These are phyloP conservation scores for Euzophera pinguis DNA, from an alignment of 2,888 invertebrate species.

Conservation along the genomic window DNA sequence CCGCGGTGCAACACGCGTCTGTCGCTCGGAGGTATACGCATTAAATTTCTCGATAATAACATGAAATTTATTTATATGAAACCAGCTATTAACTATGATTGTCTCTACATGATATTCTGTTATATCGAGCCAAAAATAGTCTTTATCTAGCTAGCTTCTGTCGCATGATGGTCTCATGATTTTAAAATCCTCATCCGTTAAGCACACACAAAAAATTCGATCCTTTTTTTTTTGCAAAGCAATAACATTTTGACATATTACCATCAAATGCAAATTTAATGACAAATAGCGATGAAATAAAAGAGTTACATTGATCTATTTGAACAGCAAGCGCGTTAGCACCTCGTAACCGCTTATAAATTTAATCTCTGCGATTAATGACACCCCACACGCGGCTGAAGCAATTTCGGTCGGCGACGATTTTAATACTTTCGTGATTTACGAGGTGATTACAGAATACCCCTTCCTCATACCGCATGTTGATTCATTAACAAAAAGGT, in stretches of 20 bases:
- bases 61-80: not conserved
- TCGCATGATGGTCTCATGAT: too few species aligned
- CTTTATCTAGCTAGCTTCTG: too few species aligned
- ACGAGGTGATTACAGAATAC: constrained; percentile 34
- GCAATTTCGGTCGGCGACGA: constrained; percentile 12
- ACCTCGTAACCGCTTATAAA: constrained; percentile 8
- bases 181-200: too few species aligned
- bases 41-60: not conserved
- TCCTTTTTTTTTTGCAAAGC: too few species aligned
- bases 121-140: too few species aligned
- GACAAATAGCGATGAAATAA: not conserved
- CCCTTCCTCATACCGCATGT: constrained; percentile 11
- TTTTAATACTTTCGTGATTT: constrained; percentile 31
- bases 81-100: too few species aligned
- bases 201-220: too few species aligned
- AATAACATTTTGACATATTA: too few species aligned
- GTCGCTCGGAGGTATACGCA: not conserved
- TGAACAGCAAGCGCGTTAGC: not conserved
- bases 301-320: not conserved
- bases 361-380: constrained; percentile 7
- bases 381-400: constrained; percentile 1
- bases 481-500: not conserved
- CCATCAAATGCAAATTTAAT: too few species aligned
- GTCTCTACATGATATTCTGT: too few species aligned
- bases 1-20: not conserved